Percentiles rank a stretch among this genome's conserved stretches.
These are phyloP conservation scores for Leucoraja ocellata DNA, from an alignment of 2,797 vertebrate genomes.

Conservation along the genomic window DNA sequence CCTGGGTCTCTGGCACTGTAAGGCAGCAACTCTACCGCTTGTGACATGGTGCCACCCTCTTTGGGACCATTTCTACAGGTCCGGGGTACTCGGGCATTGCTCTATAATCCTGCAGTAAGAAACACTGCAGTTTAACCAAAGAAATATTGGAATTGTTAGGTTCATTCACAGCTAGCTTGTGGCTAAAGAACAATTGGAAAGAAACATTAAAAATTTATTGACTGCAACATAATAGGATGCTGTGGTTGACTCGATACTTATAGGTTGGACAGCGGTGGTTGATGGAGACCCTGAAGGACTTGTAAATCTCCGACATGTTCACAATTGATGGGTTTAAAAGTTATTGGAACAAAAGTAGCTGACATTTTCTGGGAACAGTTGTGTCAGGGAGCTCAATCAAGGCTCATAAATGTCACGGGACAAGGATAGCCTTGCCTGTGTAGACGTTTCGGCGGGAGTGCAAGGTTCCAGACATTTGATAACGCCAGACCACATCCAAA, in stretches of 20 bases:
- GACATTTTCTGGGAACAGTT: neutral
- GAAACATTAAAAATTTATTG: too few species aligned
- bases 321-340: neutral
- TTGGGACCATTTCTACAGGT: neutral
- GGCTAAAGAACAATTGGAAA: neutral
- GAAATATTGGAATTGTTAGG: slow-evolving; percentile 7
- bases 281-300: neutral
- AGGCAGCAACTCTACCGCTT: too few species aligned
- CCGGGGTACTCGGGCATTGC: neutral
- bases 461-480: neutral
- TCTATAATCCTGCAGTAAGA: neutral
- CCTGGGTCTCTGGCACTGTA: too few species aligned
- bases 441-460: neutral
- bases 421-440: neutral
- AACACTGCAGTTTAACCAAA: neutral
- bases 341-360: neutral
- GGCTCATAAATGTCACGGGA: neutral
- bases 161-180: slow-evolving; percentile 2
- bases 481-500: neutral
- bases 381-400: neutral
- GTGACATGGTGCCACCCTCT: too few species aligned
- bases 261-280: neutral
- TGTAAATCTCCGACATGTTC: neutral
- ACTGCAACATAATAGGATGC: neutral
- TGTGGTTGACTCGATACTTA: neutral